Evolutionary conservation across 2,888 invertebrate genomes (phyloP).

Genomic region (Zootermopsis nevadensis): DNA sequence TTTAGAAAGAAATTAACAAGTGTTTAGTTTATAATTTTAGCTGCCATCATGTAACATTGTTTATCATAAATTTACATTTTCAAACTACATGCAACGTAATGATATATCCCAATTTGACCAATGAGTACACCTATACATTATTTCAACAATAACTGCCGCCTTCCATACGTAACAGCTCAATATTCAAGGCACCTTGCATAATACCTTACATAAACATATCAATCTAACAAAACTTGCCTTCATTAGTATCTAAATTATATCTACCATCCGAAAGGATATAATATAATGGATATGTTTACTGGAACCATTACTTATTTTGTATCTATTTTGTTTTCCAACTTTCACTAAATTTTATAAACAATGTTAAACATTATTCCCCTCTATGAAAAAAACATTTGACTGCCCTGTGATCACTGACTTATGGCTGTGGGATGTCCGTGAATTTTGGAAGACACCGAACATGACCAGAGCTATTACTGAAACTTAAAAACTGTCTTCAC

Average conservation of each 20-base stretch:
- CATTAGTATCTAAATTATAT: constrained; percentile 22
- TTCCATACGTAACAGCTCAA: constrained; percentile 28
- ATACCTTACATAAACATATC: constrained; percentile 8
- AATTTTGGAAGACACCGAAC: not conserved
- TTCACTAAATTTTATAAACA: too few relatives aligned
- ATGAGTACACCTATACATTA: constrained; percentile 26
- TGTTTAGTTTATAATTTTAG: not conserved
- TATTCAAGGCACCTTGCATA: constrained; percentile 34
- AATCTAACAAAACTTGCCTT: not conserved
- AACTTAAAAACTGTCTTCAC: too few relatives aligned
- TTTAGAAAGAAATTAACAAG: too few relatives aligned
- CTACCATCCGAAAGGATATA: constrained; percentile 5
- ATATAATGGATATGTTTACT: not conserved
- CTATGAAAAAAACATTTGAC: not conserved
- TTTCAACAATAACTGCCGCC: constrained; percentile 29
- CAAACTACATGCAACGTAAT: constrained; percentile 9
- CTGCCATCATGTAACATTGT: not conserved
- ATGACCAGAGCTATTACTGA: too few relatives aligned
- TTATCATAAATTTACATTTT: not conserved
- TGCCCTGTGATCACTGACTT: not conserved
- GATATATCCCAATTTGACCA: constrained; percentile 7
- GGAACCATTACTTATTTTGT: not conserved
- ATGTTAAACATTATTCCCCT: not conserved
- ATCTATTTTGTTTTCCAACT: too few relatives aligned
- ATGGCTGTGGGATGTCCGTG: not conserved